A percentile compares a stretch with the other conserved stretches of the same genome.
phyloP scores from a whole-genome alignment of 64 coral and sea anemone species.

The Montipora efflorescens region DNA sequence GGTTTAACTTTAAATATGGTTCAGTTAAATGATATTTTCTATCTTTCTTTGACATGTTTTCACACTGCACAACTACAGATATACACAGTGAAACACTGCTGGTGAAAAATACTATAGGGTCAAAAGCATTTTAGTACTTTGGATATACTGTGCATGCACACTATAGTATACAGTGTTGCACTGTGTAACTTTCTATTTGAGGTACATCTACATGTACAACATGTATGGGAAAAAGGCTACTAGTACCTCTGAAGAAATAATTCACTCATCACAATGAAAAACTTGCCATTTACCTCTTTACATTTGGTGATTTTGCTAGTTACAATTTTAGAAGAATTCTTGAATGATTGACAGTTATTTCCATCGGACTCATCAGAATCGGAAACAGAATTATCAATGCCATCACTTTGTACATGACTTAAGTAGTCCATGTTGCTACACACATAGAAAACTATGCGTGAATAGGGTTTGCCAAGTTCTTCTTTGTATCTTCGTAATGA shows the following conservation, averaged over 20 bases:
- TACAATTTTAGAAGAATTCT: constrained; percentile 11
- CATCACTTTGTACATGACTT: constrained; percentile 41
- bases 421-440: constrained; percentile 69
- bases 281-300: constrained; percentile 26
- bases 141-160: not conserved
- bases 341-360: not conserved
- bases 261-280: not conserved
- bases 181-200: not conserved
- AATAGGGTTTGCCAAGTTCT: constrained; percentile 64
- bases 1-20: not conserved
- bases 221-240: not conserved
- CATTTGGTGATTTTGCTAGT: constrained; percentile 13
- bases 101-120: not conserved
- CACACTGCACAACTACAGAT: not conserved
- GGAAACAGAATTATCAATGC: not conserved
- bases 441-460: constrained; percentile 57
- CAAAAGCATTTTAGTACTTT: not conserved
- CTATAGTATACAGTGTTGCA: not conserved
- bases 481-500: constrained; percentile 61
- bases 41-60: no score
- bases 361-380: not conserved
- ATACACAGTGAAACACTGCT: not conserved
- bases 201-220: constrained; percentile 17
- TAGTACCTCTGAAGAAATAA: not conserved
- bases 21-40: not conserved